Evolutionary conservation across 2,888 invertebrate genomes (phyloP).

Genomic region (Chironomus riparius): DNA sequence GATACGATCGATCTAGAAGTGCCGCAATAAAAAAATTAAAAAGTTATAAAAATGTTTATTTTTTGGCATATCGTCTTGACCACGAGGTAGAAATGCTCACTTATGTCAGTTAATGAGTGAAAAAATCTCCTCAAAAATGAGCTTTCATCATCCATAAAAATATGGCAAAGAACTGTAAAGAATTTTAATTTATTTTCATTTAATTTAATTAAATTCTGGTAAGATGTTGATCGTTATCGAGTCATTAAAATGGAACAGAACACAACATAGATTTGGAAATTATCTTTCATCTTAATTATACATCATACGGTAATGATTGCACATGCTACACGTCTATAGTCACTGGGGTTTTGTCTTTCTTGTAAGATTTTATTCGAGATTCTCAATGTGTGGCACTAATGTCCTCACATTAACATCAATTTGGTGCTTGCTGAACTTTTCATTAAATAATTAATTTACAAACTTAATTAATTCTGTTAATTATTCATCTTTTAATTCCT

Average conservation of each 20-base stretch:
- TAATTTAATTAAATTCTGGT: background rate
- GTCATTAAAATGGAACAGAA: background rate
- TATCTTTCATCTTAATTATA: constrained; percentile 12
- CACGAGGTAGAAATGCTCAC: background rate
- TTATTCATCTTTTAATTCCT: background rate
- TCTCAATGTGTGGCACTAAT: background rate
- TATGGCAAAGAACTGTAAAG: constrained; percentile 16
- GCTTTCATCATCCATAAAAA: background rate
- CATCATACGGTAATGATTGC: constrained; percentile 5
- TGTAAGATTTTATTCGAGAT: background rate
- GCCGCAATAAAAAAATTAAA: background rate
- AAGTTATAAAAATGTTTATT: background rate
- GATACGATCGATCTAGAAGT: background rate
- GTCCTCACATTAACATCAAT: background rate
- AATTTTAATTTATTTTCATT: background rate
- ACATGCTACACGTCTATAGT: background rate
- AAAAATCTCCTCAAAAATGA: no score
- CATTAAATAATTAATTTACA: no score
- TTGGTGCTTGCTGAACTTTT: no score
- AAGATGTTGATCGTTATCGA: background rate
- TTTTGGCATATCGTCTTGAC: background rate
- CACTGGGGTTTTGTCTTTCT: background rate
- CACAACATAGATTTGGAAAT: background rate
- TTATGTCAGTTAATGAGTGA: background rate
- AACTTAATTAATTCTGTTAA: background rate